Evolutionary conservation across 2,888 invertebrate species (phyloP), one percentile per base, ranked within the genome.

Genomic region (Clunio marinus): DNA sequence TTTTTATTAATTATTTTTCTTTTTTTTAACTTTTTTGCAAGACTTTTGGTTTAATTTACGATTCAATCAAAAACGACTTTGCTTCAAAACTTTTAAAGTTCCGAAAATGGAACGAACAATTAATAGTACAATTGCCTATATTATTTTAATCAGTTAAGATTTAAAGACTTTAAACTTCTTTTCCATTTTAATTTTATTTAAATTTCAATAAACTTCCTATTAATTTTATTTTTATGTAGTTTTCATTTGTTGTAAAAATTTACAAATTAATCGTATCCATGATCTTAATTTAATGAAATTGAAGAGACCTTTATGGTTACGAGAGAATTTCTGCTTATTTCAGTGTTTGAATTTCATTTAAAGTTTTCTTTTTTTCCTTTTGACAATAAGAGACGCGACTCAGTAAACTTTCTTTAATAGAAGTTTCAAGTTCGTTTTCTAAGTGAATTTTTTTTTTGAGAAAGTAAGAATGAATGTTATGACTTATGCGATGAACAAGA

Each of bases 111-210:
- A 66, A 66, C 66, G 46, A 66, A 51, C 51, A 24, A 66, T 55
- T 55, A 55, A 66, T 66, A 66, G 66, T 66, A 66, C 66, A 27
- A 66, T 66, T 66, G 66, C 66, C 66, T 66, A 65, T 65, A 35
- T 66, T 55, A 66, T 28, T 55, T 46, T 41, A 45, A 20, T 51
- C 51, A 51, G 20, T 51, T 51, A 51, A 51, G 51, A 51, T 51
- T 51, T 51, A 51, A 51, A 17, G 51, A 51, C 41, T 51, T 51
- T 22, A 51, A 51, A 51, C 17, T 51, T 51, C 22, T n/a, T n/a
- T n/a, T n/a, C n/a, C n/a, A n/a, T n/a, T n/a, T n/a, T n/a, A n/a
- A 10, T 22, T 22, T 51, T 41, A 2, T 51, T 51, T 22, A 51
- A 51, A 51, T 51, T 51, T 51, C 51, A 51, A 51, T 51, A 51